Evolutionary conservation across 2,113 vertebrate species (phyloP), one percentile per base, ranked within the genome.

Genomic region (Sigmodon hispidus): DNA sequence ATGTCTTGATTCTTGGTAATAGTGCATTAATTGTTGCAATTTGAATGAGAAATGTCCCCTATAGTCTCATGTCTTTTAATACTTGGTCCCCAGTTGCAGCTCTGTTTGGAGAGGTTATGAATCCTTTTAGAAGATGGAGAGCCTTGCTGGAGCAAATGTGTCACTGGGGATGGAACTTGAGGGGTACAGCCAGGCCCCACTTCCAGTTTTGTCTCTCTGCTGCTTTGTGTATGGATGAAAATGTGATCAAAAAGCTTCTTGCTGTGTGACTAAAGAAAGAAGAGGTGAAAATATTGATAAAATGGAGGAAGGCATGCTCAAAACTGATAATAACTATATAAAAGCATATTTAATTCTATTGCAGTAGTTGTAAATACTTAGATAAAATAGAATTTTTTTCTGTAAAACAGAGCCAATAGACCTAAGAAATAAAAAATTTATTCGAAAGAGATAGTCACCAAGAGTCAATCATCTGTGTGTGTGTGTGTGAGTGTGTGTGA

Each of bases 361-460:
- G 19, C 12, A 73, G 87, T 21, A 69, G 45, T 65, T 63, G 6
- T 26, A 12, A 88, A 90, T 84, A 75, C 52, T 36, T 88, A 89
- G 34, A 91, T 21, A 90, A 50, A 72, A 85, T 55, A 73, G 52
- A 55, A 87, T 52, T 86, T 72, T 91, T 31, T 31, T 69, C 83
- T 40, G 57, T 29, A 43, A 91, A 89, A 61, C 24, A 83, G n/a
- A 92, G 72, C 80, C 31, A 65, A 83, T 8, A 36, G 63, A 80
- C n/a, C 10, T 10, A 81, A 70, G 55, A 70, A 73, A 26, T 75
- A 65, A 36, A 79, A 45, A 91, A 19, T n/a, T 77, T 79, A 96
- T 50, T 83, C 40, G n/a, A 89, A 94, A 90, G 50, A 87, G 59
- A 93, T 19, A 59, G 31, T 77, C 34, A 91, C 43, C 63, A 70